Percentiles rank a stretch among this genome's conserved stretches.
phyloP scores from a whole-genome alignment of 2,888 invertebrate species.

The Leuctra nigra region DNA sequence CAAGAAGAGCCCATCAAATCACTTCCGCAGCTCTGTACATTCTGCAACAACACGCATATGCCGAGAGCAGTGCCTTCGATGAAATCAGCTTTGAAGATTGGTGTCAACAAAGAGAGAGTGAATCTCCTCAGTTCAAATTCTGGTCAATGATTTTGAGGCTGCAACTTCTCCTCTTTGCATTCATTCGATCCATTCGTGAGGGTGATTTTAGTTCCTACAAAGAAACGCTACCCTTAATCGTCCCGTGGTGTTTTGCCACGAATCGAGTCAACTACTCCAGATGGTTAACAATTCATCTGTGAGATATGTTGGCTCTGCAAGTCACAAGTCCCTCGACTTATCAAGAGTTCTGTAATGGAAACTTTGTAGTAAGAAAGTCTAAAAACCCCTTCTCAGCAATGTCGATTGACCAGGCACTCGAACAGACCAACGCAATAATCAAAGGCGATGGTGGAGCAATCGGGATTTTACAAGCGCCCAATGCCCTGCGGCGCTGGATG shows the following conservation, averaged over 20 bases:
- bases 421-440: conserved; percentile 6
- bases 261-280: background rate
- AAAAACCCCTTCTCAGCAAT: conserved; percentile 4
- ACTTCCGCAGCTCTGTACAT: background rate
- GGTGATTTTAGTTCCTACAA: background rate
- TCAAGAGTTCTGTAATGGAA: background rate
- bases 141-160: background rate
- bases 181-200: background rate
- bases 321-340: background rate
- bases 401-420: conserved; percentile 10
- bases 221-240: background rate
- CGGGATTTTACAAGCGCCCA: conserved; percentile 4
- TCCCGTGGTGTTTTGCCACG: background rate
- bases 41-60: background rate
- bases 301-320: conserved; percentile 20
- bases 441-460: conserved; percentile 4
- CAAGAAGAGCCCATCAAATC: background rate
- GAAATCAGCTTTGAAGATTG: background rate
- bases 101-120: background rate
- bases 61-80: background rate
- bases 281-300: conserved; percentile 18
- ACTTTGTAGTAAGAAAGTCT: background rate
- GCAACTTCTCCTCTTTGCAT: background rate
- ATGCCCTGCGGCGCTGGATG: conserved; percentile 23
- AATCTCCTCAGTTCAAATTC: background rate